These are phyloP conservation scores for Cepphus grylle DNA, from an alignment of 2,113 vertebrate species.

Conservation along the genomic window DNA sequence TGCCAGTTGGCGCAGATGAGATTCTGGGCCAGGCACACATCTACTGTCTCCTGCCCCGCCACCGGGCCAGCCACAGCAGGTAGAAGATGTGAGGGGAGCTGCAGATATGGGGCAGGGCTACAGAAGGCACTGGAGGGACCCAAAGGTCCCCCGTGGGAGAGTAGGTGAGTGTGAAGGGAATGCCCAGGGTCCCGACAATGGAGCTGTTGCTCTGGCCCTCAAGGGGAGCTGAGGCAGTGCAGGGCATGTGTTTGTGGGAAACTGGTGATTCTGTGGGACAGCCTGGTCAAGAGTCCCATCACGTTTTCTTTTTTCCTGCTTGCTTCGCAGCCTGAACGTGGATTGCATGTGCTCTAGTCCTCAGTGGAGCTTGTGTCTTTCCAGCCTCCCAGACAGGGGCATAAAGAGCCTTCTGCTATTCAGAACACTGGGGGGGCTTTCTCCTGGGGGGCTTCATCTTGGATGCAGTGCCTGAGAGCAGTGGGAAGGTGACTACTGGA, in stretches of 20 bases:
- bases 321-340: neutral
- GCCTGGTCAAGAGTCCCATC: neutral
- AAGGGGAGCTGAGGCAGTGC: too few relatives aligned
- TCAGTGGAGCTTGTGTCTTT: neutral
- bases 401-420: neutral
- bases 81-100: neutral
- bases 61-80: neutral
- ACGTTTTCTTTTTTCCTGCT: neutral
- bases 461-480: neutral
- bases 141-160: neutral
- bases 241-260: neutral
- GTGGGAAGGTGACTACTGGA: neutral
- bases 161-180: neutral
- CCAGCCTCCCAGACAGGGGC: neutral
- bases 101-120: neutral
- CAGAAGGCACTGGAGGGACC: neutral
- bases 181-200: neutral
- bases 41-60: neutral
- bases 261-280: neutral
- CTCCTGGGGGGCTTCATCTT: neutral
- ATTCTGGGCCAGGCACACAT: rapidly evolving
- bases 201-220: neutral
- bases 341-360: neutral
- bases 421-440: neutral
- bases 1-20: neutral